A percentile compares a stretch with the other conserved stretches of the same genome.
Evolutionary conservation across 2,888 invertebrate genomes (phyloP).

Genomic region (Eristalis intricaria): DNA sequence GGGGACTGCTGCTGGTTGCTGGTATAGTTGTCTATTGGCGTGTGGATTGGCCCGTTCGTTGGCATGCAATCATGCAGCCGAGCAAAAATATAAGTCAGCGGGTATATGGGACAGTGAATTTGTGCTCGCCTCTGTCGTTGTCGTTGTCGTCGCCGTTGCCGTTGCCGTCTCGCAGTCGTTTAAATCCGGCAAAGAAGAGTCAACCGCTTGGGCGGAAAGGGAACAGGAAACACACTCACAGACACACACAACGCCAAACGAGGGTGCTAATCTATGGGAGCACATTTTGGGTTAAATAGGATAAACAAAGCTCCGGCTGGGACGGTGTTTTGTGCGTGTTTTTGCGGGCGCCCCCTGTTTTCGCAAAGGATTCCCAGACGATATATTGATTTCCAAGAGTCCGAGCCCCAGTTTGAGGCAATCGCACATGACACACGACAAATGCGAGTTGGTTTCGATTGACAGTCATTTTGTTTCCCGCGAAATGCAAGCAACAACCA

Average conservation of each 20-base stretch:
- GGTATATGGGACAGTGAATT: slow-evolving; percentile 74
- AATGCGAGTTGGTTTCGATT: neutral
- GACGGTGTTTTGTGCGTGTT: neutral
- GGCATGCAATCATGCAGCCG: slow-evolving; percentile 71
- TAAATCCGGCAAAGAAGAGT: slow-evolving; percentile 15
- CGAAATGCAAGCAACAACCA: slow-evolving; percentile 12
- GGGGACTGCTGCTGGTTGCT: slow-evolving; percentile 32
- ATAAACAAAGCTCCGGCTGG: slow-evolving; percentile 18
- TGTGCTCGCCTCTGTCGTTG: slow-evolving; percentile 25
- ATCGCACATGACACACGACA: neutral
- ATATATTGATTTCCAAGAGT: neutral
- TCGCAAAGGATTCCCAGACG: neutral
- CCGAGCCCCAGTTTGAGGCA: neutral
- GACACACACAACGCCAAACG: slow-evolving; percentile 11
- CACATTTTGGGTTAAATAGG: slow-evolving; percentile 38
- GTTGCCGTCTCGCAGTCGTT: slow-evolving; percentile 44
- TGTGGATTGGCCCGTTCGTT: slow-evolving; percentile 57
- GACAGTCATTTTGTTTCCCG: neutral
- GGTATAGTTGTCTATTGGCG: slow-evolving; percentile 59
- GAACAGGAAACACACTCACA: neutral
- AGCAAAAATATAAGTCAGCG: slow-evolving; percentile 75
- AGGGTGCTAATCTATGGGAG: slow-evolving; percentile 60
- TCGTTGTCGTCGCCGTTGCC: slow-evolving; percentile 22
- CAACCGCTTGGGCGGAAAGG: neutral
- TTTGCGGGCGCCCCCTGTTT: neutral